These are phyloP conservation scores for Hydrotaea cyrtoneurina DNA, from an alignment of 2,888 invertebrate genomes.

Conservation along the genomic window DNA sequence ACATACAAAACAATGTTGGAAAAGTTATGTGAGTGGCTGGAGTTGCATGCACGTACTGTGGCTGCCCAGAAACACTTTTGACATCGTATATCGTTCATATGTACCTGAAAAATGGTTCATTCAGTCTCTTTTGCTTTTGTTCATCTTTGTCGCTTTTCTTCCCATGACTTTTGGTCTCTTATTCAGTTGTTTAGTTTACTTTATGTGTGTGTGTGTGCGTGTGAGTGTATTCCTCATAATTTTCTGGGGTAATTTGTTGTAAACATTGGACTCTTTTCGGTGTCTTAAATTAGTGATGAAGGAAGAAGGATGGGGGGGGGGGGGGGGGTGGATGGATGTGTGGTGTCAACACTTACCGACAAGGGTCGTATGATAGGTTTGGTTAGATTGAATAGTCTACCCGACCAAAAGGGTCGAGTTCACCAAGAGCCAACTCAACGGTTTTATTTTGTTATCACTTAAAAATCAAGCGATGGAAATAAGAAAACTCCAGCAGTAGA, in stretches of 20 bases:
- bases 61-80: background rate
- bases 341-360: too few relatives aligned
- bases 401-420: too few relatives aligned
- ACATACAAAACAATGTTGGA: background rate
- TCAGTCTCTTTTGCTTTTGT: background rate
- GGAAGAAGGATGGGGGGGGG: too few relatives aligned
- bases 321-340: too few relatives aligned
- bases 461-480: too few relatives aligned
- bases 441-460: too few relatives aligned
- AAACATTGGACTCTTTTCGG: background rate
- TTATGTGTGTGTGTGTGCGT: background rate
- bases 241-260: slow-evolving; percentile 4
- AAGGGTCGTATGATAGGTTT: too few relatives aligned
- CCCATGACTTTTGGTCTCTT: background rate
- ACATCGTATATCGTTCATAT: slow-evolving; percentile 1
- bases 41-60: background rate
- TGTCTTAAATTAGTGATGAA: background rate
- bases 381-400: too few relatives aligned
- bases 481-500: too few relatives aligned
- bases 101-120: background rate
- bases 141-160: background rate
- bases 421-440: too few relatives aligned
- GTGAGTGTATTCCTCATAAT: background rate
- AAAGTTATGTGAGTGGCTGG: background rate
- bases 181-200: background rate